Evolutionary conservation across 2,113 vertebrate species (phyloP).

Genomic region (Pantherophis guttatus): DNA sequence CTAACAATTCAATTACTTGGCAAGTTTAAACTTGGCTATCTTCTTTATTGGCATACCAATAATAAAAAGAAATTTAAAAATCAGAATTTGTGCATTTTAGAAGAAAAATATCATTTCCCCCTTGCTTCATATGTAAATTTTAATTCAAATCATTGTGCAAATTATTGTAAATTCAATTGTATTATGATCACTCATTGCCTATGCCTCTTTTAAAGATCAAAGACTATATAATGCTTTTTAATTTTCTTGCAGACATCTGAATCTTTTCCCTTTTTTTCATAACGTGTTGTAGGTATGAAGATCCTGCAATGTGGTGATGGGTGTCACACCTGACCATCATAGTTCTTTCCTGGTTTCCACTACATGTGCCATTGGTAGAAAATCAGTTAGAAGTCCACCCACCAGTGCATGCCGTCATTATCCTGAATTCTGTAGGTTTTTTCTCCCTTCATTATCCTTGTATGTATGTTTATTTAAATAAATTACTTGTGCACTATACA

Average conservation of each 20-base stretch:
- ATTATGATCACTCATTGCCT: not conserved
- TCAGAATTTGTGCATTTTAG: not conserved
- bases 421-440: slow-evolving; percentile 61
- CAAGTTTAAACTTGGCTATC: not conserved
- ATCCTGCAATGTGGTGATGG: slow-evolving; percentile 80
- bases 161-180: not conserved
- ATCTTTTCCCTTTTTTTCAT: not conserved
- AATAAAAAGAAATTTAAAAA: not conserved
- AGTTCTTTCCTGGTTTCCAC: slow-evolving; percentile 64
- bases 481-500: slow-evolving; percentile 76
- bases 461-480: slow-evolving; percentile 76
- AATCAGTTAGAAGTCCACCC: slow-evolving; percentile 44
- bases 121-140: not conserved
- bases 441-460: slow-evolving; percentile 50
- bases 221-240: not conserved
- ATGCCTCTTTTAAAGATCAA: not conserved
- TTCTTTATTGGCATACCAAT: not conserved
- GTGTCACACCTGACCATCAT: slow-evolving; percentile 51
- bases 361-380: slow-evolving; percentile 54
- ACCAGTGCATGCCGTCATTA: slow-evolving; percentile 70
- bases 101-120: not conserved
- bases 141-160: not conserved
- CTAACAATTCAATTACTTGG: not conserved
- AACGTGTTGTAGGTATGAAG: slow-evolving; percentile 75
- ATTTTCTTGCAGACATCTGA: not conserved